These are phyloP conservation scores for Chamaetylas fuelleborni DNA, from an alignment of 2,113 vertebrate genomes.

Conservation along the genomic window DNA sequence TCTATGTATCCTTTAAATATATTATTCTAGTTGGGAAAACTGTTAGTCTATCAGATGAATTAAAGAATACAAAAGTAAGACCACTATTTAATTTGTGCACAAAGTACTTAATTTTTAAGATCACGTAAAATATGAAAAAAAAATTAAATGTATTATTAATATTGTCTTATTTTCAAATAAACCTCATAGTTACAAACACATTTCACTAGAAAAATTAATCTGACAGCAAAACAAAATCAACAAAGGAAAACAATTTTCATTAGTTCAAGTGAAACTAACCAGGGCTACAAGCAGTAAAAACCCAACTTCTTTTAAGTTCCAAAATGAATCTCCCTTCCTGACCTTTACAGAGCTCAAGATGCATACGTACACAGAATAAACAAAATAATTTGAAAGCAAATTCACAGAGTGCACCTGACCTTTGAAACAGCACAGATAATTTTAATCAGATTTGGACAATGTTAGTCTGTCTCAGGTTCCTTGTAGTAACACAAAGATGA, in stretches of 20 bases:
- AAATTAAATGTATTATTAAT: background rate
- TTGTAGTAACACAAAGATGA: conserved; percentile 26
- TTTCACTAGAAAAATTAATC: conserved; percentile 13
- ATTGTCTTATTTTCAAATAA: conserved; percentile 26
- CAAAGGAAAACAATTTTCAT: conserved; percentile 11
- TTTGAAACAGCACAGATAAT: conserved; percentile 75
- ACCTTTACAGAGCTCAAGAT: conserved; percentile 75
- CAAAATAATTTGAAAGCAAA: conserved; percentile 81
- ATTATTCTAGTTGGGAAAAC: background rate
- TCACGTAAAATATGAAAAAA: background rate
- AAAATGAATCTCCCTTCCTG: conserved; percentile 69
- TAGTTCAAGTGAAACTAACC: conserved; percentile 56
- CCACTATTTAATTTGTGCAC: background rate
- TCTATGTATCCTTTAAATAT: background rate
- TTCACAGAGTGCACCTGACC: conserved; percentile 71
- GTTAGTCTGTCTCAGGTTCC: conserved; percentile 63
- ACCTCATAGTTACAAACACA: background rate
- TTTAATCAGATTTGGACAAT: conserved; percentile 77
- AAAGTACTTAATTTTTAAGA: background rate
- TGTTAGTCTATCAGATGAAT: background rate
- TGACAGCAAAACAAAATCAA: conserved; percentile 19
- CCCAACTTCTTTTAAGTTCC: conserved; percentile 64
- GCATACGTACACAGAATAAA: conserved; percentile 77
- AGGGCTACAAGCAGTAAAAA: conserved; percentile 62
- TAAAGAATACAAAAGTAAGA: background rate